phyloP scores from a whole-genome alignment of 2,888 invertebrate species.

The Tenthredo scrophulariae region DNA sequence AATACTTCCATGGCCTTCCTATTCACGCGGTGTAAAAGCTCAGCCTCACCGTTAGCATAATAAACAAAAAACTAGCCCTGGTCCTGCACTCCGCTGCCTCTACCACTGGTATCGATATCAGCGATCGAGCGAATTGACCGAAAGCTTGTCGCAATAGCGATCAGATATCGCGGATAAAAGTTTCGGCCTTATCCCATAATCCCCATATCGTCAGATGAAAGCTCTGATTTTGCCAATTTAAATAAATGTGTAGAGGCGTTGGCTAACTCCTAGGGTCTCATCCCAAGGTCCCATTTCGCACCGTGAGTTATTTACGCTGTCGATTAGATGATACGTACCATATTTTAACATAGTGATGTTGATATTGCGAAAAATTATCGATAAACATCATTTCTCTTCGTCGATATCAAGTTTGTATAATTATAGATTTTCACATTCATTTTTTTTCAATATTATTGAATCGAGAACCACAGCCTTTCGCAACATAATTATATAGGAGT shows the following conservation, averaged over 20 bases:
- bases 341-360: neutral
- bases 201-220: neutral
- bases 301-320: neutral
- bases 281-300: neutral
- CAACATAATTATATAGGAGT: neutral
- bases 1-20: conserved; percentile 21
- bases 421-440: neutral
- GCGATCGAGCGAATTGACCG: neutral
- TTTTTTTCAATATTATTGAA: neutral
- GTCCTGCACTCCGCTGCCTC: conserved; percentile 1
- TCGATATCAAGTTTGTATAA: neutral
- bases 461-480: neutral
- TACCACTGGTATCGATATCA: neutral
- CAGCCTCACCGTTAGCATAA: conserved; percentile 38
- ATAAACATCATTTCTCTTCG: too few relatives aligned
- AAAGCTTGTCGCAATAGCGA: neutral
- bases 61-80: conserved; percentile 38
- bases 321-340: neutral
- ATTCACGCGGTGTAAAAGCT: conserved; percentile 21
- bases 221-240: neutral
- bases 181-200: neutral
- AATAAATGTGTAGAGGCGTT: neutral
- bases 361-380: neutral
- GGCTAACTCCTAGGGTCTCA: neutral
- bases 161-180: neutral